Evolutionary conservation across 2,113 vertebrate species (phyloP).

Genomic region (Chroicocephalus ridibundus): DNA sequence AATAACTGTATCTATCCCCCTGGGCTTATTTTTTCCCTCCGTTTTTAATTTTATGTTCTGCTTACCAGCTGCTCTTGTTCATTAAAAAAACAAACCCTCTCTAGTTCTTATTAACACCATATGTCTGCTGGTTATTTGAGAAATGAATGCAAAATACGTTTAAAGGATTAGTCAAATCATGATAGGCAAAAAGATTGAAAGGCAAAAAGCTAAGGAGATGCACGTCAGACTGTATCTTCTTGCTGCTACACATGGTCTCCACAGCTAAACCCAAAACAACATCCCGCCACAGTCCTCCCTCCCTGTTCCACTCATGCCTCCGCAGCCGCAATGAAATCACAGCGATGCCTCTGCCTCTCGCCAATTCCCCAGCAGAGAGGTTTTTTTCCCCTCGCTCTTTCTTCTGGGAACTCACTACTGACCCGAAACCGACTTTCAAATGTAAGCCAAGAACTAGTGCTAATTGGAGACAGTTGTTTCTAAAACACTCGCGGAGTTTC

Average conservation of each 20-base stretch:
- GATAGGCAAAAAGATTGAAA: neutral
- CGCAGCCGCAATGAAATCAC: neutral
- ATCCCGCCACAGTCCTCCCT: neutral
- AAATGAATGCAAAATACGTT: slow-evolving; percentile 60
- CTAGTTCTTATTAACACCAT: slow-evolving; percentile 59
- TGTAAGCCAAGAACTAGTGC: neutral
- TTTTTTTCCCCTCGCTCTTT: neutral
- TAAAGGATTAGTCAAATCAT: slow-evolving; percentile 50
- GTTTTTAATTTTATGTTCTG: slow-evolving; percentile 56
- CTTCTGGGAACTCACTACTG: neutral
- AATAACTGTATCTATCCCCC: slow-evolving; percentile 19
- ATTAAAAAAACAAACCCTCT: slow-evolving; percentile 54
- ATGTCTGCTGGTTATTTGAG: slow-evolving; percentile 70
- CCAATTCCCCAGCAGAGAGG: neutral
- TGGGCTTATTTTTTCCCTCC: slow-evolving; percentile 36
- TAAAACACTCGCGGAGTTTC: neutral
- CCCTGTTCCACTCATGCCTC: neutral
- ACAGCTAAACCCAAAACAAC: neutral
- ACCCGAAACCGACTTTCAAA: neutral
- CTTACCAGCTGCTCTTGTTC: slow-evolving; percentile 67
- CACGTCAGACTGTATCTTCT: neutral
- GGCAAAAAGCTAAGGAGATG: neutral
- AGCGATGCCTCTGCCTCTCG: neutral
- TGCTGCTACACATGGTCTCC: neutral
- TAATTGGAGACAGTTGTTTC: neutral